A percentile compares a stretch with the other conserved stretches of the same genome.
These are phyloP conservation scores for Proisotoma minuta DNA, from an alignment of 2,888 invertebrate genomes.

Conservation along the genomic window DNA sequence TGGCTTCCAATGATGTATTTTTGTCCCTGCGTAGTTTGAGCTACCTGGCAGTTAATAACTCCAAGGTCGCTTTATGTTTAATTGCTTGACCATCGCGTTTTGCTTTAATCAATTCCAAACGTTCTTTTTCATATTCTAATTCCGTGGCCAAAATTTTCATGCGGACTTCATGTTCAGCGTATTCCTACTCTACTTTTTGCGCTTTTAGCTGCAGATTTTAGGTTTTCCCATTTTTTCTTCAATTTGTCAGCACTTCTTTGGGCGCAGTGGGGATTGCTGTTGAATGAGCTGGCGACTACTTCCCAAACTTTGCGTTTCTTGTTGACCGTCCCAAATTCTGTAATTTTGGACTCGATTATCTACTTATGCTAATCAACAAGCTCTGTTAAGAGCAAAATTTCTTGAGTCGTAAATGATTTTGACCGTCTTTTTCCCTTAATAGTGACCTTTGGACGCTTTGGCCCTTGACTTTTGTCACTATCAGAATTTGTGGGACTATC, in stretches of 20 bases:
- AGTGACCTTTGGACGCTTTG: too few species aligned
- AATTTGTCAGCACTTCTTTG: not conserved
- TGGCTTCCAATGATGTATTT: not conserved
- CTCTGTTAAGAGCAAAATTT: not conserved
- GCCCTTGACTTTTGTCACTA: too few species aligned
- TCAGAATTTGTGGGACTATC: too few species aligned
- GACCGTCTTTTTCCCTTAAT: too few species aligned
- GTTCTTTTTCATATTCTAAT: not conserved
- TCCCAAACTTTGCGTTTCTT: not conserved
- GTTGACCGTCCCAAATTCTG: not conserved
- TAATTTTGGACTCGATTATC: not conserved
- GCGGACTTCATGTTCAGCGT: constrained; percentile 9
- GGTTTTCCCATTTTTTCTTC: not conserved
- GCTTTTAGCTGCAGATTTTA: not conserved
- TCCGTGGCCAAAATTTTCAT: not conserved
- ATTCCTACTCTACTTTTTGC: constrained; percentile 6
- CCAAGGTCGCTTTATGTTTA: not conserved
- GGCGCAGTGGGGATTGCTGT: not conserved
- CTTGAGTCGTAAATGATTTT: not conserved
- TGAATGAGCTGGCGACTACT: not conserved
- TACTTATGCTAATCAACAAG: not conserved
- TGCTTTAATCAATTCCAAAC: not conserved
- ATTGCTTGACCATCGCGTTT: not conserved
- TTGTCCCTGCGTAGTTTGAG: not conserved
- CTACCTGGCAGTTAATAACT: not conserved